Conservation (phyloP, 2,113 vertebrate genomes). For the Chitala chitala region DNA sequence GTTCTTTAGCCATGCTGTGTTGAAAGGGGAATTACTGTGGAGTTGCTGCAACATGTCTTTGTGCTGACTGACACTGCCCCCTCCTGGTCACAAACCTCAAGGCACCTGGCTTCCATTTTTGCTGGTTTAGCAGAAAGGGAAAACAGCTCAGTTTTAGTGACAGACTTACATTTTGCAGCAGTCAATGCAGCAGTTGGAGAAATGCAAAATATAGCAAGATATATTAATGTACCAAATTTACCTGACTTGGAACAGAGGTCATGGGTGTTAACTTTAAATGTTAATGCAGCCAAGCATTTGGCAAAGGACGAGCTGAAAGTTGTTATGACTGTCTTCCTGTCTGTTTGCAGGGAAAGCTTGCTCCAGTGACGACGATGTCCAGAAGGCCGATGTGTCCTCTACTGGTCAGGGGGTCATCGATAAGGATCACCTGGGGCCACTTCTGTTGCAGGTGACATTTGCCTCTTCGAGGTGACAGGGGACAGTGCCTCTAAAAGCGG, state of each 20-base stretch:
- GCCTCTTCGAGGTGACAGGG: slow-evolving; percentile 17
- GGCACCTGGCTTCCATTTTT: not conserved
- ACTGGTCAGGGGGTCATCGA: slow-evolving; percentile 97
- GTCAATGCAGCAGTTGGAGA: not conserved
- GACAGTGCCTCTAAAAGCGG: not conserved
- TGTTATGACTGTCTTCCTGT: not conserved
- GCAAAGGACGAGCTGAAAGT: no score
- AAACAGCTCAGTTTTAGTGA: not conserved
- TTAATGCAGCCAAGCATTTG: not conserved
- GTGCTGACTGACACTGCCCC: slow-evolving; percentile 45
- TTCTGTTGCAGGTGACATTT: slow-evolving; percentile 83
- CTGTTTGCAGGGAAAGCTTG: slow-evolving; percentile 75
- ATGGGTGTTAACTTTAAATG: not conserved
- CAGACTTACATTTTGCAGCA: not conserved
- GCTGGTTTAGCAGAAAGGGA: not conserved
- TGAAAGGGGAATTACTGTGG: not conserved
- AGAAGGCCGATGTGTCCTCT: slow-evolving; percentile 97
- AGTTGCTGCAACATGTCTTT: not conserved
- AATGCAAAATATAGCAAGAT: no score
- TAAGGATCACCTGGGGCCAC: slow-evolving; percentile 93
- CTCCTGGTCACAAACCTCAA: slow-evolving; percentile 44
- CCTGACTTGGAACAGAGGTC: not conserved
- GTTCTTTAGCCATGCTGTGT: not conserved
- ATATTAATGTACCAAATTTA: no score
- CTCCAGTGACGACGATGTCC: slow-evolving; percentile 88